phyloP scores from a whole-genome alignment of 1,140 invertebrate species.

The Danaus plexippus region DNA sequence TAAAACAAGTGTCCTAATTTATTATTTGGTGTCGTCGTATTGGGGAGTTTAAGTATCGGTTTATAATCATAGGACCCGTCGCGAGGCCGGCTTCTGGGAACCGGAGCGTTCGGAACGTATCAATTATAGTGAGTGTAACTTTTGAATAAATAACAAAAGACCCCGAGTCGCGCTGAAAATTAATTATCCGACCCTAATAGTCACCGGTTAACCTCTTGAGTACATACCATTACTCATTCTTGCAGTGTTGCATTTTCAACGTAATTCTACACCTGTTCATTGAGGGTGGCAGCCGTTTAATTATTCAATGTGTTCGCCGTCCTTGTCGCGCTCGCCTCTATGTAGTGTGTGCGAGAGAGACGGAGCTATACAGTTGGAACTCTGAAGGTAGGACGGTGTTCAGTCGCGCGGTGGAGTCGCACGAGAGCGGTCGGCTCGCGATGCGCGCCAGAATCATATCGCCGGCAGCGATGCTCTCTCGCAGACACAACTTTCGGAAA shows the following conservation, averaged over 20 bases:
- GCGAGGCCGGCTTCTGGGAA: constrained; percentile 22
- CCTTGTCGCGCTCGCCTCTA: constrained; percentile 21
- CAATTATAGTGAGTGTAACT: constrained; percentile 43
- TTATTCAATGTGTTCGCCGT: constrained; percentile 50
- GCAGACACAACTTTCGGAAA: constrained; percentile 66
- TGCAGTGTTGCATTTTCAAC: constrained; percentile 41
- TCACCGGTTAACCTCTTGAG: constrained; percentile 29
- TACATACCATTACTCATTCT: constrained; percentile 44
- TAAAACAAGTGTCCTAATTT: too few species aligned
- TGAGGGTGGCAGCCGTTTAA: constrained; percentile 47
- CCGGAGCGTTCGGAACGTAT: constrained; percentile 39
- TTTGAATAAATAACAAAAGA: constrained; percentile 46
- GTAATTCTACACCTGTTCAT: constrained; percentile 51
- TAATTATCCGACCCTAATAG: constrained; percentile 48
- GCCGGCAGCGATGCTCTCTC: constrained; percentile 62
- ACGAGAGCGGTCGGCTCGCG: constrained; percentile 50
- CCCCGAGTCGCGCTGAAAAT: constrained; percentile 40
- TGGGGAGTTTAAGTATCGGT: constrained; percentile 6
- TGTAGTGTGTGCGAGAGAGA: constrained; percentile 25
- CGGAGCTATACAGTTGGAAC: constrained; percentile 22
- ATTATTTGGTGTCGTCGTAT: too few species aligned
- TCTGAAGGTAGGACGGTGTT: constrained; percentile 20
- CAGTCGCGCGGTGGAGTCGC: constrained; percentile 45
- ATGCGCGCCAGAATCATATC: constrained; percentile 49
- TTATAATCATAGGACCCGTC: constrained; percentile 12